Evolutionary conservation across 2,797 vertebrate species (phyloP).

Genomic region (Sparus aurata): DNA sequence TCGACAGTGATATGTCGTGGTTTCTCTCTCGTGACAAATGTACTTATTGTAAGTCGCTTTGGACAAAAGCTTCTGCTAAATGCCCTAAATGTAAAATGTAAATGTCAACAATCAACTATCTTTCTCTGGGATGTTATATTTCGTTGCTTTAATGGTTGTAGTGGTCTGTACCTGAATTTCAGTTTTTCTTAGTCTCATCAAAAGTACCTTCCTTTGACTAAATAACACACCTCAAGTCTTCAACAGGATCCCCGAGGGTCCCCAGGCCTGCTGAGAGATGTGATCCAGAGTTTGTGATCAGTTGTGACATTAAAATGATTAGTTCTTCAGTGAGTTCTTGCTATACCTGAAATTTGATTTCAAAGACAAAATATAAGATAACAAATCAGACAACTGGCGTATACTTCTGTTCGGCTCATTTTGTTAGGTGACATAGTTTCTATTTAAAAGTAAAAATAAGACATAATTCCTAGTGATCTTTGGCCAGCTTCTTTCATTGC

Average conservation of each 20-base stretch:
- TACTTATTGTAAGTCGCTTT: too few species aligned
- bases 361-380: background rate
- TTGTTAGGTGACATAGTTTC: constrained; percentile 28
- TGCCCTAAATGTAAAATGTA: too few species aligned
- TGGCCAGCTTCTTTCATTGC: background rate
- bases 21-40: too few species aligned
- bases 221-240: constrained; percentile 6
- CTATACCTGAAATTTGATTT: constrained; percentile 2
- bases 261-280: constrained; percentile 16
- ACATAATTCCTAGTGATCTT: background rate
- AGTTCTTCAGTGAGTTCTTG: background rate
- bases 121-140: too few species aligned
- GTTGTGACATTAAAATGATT: constrained; percentile 17
- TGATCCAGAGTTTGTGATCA: constrained; percentile 32
- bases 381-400: constrained; percentile 14
- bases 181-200: too few species aligned
- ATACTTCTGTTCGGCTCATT: constrained; percentile 27
- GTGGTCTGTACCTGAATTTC: background rate
- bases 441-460: constrained; percentile 41
- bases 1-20: too few species aligned
- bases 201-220: background rate
- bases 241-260: background rate
- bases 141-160: background rate
- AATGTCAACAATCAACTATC: too few species aligned
- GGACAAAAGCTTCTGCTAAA: too few species aligned